Evolutionary conservation across 1,140 invertebrate genomes (phyloP).

Genomic region (Palaemon carinicauda): DNA sequence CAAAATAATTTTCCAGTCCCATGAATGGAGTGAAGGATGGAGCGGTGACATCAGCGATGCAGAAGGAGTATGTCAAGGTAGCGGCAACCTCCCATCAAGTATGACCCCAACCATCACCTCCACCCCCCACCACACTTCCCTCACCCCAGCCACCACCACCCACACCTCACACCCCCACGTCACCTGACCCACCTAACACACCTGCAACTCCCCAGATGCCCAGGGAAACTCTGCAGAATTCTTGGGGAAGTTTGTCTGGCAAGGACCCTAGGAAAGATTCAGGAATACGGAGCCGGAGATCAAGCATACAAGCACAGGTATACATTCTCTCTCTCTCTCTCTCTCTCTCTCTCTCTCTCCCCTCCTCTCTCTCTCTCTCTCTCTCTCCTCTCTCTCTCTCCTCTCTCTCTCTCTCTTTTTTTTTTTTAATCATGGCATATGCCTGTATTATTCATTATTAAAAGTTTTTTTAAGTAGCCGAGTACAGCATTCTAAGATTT

Average conservation of each 20-base stretch:
- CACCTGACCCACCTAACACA: background rate
- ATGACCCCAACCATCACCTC: constrained; percentile 33
- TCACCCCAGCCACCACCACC: background rate
- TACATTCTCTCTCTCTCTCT: constrained; percentile 41
- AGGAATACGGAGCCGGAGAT: constrained; percentile 81
- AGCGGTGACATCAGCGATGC: background rate
- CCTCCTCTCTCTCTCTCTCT: too few species aligned
- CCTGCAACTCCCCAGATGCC: background rate
- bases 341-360: too few species aligned
- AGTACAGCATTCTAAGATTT: too few species aligned
- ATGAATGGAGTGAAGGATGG: constrained; percentile 33
- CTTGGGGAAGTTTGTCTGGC: constrained; percentile 18
- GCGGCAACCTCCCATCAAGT: constrained; percentile 10
- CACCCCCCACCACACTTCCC: constrained; percentile 10
- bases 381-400: too few species aligned
- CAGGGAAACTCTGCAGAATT: constrained; percentile 7
- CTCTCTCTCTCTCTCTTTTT: too few species aligned
- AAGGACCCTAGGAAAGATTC: constrained; percentile 84
- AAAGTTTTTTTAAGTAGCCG: too few species aligned
- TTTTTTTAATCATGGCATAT: too few species aligned
- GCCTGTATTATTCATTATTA: too few species aligned
- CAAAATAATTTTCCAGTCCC: background rate
- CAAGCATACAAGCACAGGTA: constrained; percentile 85
- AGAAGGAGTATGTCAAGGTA: constrained; percentile 5
- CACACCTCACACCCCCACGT: constrained; percentile 11